Conservation (phyloP, 2,888 invertebrate species). For the Tenthredo amoena region DNA sequence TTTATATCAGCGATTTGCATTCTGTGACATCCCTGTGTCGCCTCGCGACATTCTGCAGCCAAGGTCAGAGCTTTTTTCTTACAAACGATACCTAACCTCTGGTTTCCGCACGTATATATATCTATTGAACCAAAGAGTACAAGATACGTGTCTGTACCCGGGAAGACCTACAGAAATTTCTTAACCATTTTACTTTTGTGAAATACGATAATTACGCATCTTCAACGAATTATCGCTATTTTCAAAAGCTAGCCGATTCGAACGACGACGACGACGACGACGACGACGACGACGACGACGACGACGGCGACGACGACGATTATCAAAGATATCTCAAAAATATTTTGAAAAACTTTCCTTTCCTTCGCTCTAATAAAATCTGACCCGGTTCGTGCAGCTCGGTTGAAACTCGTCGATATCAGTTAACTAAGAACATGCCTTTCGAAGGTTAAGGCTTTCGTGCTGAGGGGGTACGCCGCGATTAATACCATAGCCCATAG, state of each 20-base stretch:
- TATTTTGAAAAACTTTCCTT: neutral
- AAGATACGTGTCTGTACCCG: neutral
- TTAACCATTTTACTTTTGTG: too few species aligned
- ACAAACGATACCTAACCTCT: neutral
- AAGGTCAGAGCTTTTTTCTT: constrained; percentile 44
- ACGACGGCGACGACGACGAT: too few species aligned
- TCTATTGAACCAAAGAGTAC: neutral
- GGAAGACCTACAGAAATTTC: too few species aligned
- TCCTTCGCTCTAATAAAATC: neutral
- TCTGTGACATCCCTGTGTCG: constrained; percentile 54
- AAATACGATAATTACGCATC: too few species aligned
- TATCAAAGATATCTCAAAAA: neutral
- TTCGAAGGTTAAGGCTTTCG: constrained; percentile 52
- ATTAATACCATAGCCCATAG: neutral
- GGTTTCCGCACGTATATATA: neutral
- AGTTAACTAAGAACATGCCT: neutral
- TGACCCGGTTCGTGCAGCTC: constrained; percentile 4
- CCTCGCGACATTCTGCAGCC: neutral
- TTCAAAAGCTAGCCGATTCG: too few species aligned
- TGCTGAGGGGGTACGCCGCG: neutral
- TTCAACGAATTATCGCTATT: too few species aligned
- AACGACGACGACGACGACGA: too few species aligned
- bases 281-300: too few species aligned
- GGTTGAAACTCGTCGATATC: neutral
- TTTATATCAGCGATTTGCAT: constrained; percentile 63